Percentiles rank a stretch among this genome's conserved stretches.
Conservation (phyloP, 2,113 vertebrate genomes). For the Rallus limicola region DNA sequence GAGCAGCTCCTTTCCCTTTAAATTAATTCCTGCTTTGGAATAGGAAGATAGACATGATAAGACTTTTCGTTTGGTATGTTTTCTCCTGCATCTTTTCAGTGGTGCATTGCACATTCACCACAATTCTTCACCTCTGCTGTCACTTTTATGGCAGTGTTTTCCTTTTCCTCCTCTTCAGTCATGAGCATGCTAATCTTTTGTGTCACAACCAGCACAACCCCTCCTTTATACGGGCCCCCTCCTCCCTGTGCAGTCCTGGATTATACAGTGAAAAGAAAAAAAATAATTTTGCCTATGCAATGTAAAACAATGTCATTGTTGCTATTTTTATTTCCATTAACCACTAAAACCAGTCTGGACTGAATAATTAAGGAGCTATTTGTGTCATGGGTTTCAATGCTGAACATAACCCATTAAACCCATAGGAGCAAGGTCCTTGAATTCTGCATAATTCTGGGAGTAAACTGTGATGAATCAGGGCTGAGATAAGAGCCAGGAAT, state of each 20-base stretch:
- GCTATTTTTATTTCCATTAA: slow-evolving; percentile 18
- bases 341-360: not conserved
- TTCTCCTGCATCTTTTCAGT: slow-evolving; percentile 26
- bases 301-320: not conserved
- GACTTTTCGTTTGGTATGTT: not conserved
- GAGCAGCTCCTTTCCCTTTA: slow-evolving; percentile 11
- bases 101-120: not conserved
- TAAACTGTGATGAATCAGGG: slow-evolving; percentile 29
- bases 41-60: not conserved
- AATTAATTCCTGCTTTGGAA: not conserved
- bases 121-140: slow-evolving; percentile 43
- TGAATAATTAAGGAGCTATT: slow-evolving; percentile 47
- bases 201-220: slow-evolving; percentile 7
- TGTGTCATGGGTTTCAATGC: not conserved
- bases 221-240: not conserved
- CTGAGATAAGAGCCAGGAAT: slow-evolving; percentile 14
- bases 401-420: not conserved
- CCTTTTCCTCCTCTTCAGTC: slow-evolving; percentile 9
- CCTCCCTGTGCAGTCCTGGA: not conserved
- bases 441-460: slow-evolving; percentile 3
- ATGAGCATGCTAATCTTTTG: slow-evolving; percentile 1
- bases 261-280: not conserved
- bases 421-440: not conserved
- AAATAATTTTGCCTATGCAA: not conserved
- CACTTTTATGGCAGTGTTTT: slow-evolving; percentile 45